Conservation (phyloP, 2,113 vertebrate species). For the Terrapene triunguis region DNA sequence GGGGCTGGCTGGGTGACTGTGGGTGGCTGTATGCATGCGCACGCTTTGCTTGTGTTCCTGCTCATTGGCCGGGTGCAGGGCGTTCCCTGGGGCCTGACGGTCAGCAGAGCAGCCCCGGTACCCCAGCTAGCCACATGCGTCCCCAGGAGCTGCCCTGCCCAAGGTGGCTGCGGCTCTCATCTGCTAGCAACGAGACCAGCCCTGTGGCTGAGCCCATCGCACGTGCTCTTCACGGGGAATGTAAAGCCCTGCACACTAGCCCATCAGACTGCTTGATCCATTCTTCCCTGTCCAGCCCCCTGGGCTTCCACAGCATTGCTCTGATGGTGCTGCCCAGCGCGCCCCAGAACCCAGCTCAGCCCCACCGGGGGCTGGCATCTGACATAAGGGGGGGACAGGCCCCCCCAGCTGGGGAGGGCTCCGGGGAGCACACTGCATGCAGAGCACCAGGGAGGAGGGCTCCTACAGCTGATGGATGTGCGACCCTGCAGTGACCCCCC, state of each 20-base stretch:
- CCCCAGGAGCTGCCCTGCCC: neutral
- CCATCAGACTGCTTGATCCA: neutral
- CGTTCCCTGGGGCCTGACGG: no score
- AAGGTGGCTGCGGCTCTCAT: no score
- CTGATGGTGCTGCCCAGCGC: neutral
- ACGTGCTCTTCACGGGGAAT: neutral
- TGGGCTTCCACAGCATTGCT: neutral
- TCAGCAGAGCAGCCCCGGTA: neutral
- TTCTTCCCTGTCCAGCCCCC: neutral
- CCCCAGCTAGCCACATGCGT: neutral
- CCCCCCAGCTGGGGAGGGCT: neutral
- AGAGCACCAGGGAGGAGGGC: neutral
- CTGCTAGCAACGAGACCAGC: no score
- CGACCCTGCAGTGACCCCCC: neutral
- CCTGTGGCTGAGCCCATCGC: neutral
- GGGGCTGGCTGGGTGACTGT: neutral
- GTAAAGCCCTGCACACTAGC: neutral
- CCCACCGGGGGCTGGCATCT: neutral
- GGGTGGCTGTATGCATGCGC: neutral
- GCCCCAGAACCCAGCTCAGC: neutral
- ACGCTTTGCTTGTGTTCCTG: neutral
- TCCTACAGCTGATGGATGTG: neutral
- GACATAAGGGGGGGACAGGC: neutral
- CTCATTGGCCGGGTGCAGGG: neutral
- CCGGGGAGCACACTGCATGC: neutral